Conservation (phyloP, 2,888 invertebrate genomes). For the Heliothis peltigera region DNA sequence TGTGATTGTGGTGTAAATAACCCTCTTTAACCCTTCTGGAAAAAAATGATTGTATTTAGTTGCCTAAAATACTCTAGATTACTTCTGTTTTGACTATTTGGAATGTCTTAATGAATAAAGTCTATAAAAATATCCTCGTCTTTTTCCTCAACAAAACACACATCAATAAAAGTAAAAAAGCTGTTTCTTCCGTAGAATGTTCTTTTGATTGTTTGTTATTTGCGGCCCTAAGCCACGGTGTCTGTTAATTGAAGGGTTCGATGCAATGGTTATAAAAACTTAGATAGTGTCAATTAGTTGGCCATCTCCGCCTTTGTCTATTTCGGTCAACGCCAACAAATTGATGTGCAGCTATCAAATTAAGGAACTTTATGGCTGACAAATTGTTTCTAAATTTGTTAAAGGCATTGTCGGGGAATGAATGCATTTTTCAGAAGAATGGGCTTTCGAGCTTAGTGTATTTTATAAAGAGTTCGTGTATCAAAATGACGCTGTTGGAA, state of each 20-base stretch:
- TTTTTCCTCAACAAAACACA: conserved; percentile 10
- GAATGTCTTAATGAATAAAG: too few relatives aligned
- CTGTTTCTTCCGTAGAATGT: conserved; percentile 61
- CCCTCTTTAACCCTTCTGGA: too few relatives aligned
- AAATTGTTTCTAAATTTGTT: conserved; percentile 72
- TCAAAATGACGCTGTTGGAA: conserved; percentile 16
- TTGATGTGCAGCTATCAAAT: conserved; percentile 75
- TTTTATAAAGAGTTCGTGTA: conserved; percentile 27
- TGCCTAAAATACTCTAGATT: too few relatives aligned
- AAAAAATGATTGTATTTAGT: too few relatives aligned
- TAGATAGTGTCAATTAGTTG: conserved; percentile 84
- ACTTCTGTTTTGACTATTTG: too few relatives aligned
- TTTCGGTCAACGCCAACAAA: conserved; percentile 71
- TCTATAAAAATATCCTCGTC: conserved; percentile 6
- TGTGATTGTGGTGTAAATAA: too few relatives aligned
- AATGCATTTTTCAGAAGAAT: conserved; percentile 41
- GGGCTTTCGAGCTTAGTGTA: conserved; percentile 13
- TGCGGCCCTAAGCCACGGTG: conserved; percentile 69
- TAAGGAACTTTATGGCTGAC: conserved; percentile 70
- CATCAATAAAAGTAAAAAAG: conserved; percentile 61
- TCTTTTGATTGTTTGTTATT: conserved; percentile 75
- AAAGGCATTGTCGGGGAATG: conserved; percentile 29
- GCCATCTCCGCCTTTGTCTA: conserved; percentile 70
- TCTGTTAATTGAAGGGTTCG: conserved; percentile 81
- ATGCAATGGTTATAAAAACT: conserved; percentile 77